These are phyloP conservation scores for Griposia aprilina DNA, from an alignment of 2,888 invertebrate species.

Conservation along the genomic window DNA sequence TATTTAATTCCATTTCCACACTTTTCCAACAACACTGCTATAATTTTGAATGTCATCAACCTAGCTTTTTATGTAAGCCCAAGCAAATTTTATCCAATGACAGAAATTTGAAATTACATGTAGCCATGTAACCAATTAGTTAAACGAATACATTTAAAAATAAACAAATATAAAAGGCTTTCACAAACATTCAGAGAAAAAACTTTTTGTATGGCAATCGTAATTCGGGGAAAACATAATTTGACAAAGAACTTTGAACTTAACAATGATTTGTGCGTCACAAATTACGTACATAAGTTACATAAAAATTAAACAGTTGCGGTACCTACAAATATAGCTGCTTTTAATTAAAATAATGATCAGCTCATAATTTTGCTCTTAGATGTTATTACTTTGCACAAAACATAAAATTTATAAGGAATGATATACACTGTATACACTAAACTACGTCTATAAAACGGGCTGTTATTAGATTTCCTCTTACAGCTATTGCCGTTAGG, in stretches of 20 bases:
- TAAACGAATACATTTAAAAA: slow-evolving; percentile 2
- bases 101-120: slow-evolving; percentile 10
- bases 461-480: slow-evolving; percentile 63
- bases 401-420: slow-evolving; percentile 65
- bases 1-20: not conserved
- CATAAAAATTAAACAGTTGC: slow-evolving; percentile 16
- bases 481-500: slow-evolving; percentile 49
- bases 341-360: slow-evolving; percentile 46
- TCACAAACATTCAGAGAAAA: slow-evolving; percentile 11
- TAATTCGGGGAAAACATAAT: slow-evolving; percentile 25
- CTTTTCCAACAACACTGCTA: not conserved
- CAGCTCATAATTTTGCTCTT: slow-evolving; percentile 49
- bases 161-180: slow-evolving; percentile 11
- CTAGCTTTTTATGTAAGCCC: slow-evolving; percentile 9
- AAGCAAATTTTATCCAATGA: not conserved
- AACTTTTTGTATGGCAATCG: not conserved
- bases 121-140: not conserved
- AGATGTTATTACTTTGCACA: slow-evolving; percentile 54
- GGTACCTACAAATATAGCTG: slow-evolving; percentile 9
- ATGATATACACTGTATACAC: slow-evolving; percentile 57
- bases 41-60: slow-evolving; percentile 13
- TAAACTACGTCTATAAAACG: slow-evolving; percentile 55
- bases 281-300: slow-evolving; percentile 24
- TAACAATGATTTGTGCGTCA: slow-evolving; percentile 29
- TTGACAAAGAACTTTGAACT: slow-evolving; percentile 24